Conservation (phyloP, 2,888 invertebrate genomes). For the Amorpha juglandis region DNA sequence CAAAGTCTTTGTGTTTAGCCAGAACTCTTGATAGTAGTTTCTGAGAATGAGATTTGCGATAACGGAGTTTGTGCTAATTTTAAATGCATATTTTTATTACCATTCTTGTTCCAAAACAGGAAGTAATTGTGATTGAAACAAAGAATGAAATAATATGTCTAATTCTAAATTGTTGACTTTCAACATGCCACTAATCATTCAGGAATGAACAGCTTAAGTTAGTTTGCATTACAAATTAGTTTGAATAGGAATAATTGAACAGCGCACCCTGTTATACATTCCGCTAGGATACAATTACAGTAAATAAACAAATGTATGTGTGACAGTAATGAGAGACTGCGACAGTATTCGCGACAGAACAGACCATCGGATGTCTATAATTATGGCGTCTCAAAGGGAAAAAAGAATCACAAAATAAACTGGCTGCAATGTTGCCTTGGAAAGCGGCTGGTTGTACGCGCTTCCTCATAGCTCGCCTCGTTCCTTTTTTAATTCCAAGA, state of each 20-base stretch:
- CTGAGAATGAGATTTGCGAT: background rate
- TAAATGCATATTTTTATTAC: background rate
- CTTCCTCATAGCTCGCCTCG: conserved; percentile 56
- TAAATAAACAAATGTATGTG: conserved; percentile 34
- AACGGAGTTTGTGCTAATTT: background rate
- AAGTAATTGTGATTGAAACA: background rate
- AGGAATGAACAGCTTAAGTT: conserved; percentile 26
- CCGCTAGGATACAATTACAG: conserved; percentile 35
- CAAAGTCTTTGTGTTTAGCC: background rate
- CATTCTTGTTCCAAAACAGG: conserved; percentile 3
- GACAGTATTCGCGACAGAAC: conserved; percentile 11
- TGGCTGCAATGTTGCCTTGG: conserved; percentile 40
- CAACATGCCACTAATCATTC: conserved; percentile 13
- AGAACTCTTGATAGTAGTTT: background rate
- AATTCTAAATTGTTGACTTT: conserved; percentile 5
- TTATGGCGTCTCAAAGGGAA: conserved; percentile 27
- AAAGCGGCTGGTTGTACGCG: conserved; percentile 41
- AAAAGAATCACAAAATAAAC: conserved; percentile 35
- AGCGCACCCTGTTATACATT: conserved; percentile 26
- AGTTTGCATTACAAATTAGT: conserved; percentile 38
- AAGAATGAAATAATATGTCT: background rate
- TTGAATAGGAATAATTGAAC: conserved; percentile 31
- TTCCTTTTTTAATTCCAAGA: conserved; percentile 49
- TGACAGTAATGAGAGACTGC: conserved; percentile 2
- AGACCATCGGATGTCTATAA: conserved; percentile 14